phyloP scores from a whole-genome alignment of 2,797 vertebrate genomes.

The Spinus olivaceus region DNA sequence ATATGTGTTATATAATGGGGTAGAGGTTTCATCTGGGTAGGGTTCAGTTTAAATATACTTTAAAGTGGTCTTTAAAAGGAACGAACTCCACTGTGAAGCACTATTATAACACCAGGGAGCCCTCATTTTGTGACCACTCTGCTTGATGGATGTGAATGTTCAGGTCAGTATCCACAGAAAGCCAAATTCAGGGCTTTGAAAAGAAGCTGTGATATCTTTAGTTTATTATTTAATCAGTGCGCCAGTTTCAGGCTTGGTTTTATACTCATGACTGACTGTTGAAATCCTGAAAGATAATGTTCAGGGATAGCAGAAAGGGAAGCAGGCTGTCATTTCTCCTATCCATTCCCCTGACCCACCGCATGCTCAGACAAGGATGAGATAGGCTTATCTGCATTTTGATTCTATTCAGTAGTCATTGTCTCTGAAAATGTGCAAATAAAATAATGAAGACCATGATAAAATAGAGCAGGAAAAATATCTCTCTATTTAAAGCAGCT shows the following conservation, averaged over 20 bases:
- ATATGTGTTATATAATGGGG: neutral
- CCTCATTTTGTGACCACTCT: constrained; percentile 25
- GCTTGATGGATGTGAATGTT: neutral
- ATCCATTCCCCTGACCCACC: neutral
- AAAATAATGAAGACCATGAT: constrained; percentile 70
- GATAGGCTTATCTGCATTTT: neutral
- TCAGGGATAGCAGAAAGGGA: neutral
- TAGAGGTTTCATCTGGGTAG: neutral
- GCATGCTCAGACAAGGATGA: neutral
- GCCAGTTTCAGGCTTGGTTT: constrained; percentile 1
- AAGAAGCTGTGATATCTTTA: constrained; percentile 18
- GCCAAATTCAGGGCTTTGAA: constrained; percentile 28
- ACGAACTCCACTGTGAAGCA: neutral
- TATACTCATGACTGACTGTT: constrained; percentile 6
- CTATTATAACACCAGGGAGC: constrained; percentile 16
- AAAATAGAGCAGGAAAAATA: constrained; percentile 67
- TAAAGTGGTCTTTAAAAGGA: constrained; percentile 34
- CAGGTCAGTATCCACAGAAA: constrained; percentile 42
- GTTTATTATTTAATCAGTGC: constrained; percentile 43
- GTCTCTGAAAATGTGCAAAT: constrained; percentile 58
- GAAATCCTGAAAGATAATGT: constrained; percentile 27
- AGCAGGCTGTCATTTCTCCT: neutral
- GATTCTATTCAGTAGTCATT: constrained; percentile 7
- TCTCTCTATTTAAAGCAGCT: constrained; percentile 84
- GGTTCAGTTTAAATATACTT: constrained; percentile 32